Evolutionary conservation across 2,797 vertebrate genomes (phyloP).

Genomic region (Sandelia bainsii): DNA sequence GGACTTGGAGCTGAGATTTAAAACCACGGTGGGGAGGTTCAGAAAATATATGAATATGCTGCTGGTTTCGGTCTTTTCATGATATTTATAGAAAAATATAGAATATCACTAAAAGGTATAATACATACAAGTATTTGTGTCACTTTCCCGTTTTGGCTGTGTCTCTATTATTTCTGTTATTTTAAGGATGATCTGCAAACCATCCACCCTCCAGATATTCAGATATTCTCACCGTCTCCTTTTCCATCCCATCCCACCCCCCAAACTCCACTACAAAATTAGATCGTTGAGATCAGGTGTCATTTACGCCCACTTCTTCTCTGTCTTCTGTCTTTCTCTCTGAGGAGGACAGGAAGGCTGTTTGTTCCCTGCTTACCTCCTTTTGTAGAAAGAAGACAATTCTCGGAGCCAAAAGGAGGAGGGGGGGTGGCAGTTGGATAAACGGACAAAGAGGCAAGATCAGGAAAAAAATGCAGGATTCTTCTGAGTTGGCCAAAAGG

Average conservation of each 20-base stretch:
- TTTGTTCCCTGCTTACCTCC: conserved; percentile 52
- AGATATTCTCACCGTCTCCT: conserved; percentile 12
- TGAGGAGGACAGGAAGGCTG: conserved; percentile 41
- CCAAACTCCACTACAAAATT: background rate
- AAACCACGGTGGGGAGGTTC: too few species aligned
- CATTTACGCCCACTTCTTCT: background rate
- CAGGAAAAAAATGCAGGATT: background rate
- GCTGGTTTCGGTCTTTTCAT: background rate
- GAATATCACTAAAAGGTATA: too few species aligned
- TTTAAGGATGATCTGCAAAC: conserved; percentile 25
- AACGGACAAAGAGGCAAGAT: background rate
- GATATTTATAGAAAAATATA: too few species aligned
- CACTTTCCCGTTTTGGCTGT: background rate
- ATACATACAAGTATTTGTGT: background rate
- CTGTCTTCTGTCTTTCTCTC: background rate
- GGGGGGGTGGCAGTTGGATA: too few species aligned
- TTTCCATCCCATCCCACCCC: background rate
- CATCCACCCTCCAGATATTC: conserved; percentile 12
- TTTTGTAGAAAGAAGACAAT: conserved; percentile 62
- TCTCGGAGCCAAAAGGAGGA: conserved; percentile 4
- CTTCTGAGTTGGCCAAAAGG: too few species aligned
- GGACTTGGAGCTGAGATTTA: too few species aligned
- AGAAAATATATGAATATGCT: too few species aligned
- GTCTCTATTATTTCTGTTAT: background rate
- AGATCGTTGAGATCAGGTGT: conserved; percentile 24